phyloP scores from a whole-genome alignment of 2,797 vertebrate species.

The Leptodactylus fallax region DNA sequence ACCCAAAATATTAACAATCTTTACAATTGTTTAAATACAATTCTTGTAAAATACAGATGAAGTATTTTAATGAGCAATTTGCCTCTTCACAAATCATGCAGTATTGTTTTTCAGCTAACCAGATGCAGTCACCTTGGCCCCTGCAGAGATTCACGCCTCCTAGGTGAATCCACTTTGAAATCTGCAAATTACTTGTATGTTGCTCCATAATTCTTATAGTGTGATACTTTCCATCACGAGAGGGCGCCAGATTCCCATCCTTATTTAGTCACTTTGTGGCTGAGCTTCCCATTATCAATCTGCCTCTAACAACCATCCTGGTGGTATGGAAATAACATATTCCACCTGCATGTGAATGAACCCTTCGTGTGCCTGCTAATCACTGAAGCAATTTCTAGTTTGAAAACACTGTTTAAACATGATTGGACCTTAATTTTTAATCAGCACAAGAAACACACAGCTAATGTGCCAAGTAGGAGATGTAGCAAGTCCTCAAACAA shows the following conservation, averaged over 20 bases:
- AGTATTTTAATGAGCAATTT: background rate
- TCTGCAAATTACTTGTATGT: background rate
- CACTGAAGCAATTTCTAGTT: constrained; percentile 60
- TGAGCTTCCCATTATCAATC: background rate
- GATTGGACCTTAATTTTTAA: constrained; percentile 64
- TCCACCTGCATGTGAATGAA: constrained; percentile 63
- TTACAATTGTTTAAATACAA: background rate
- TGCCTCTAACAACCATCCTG: background rate
- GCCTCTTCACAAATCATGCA: background rate
- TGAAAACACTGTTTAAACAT: constrained; percentile 63
- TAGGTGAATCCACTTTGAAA: background rate
- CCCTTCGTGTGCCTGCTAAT: constrained; percentile 57
- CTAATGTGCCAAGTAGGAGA: constrained; percentile 58
- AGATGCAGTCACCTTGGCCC: background rate
- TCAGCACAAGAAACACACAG: constrained; percentile 62
- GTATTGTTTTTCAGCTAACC: background rate
- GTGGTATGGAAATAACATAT: constrained; percentile 38
- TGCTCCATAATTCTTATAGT: background rate
- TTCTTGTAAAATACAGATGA: background rate
- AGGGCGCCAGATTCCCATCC: constrained; percentile 39
- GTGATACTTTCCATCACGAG: constrained; percentile 16
- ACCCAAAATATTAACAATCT: too few relatives aligned
- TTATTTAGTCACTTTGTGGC: background rate
- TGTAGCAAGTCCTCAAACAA: constrained; percentile 50
- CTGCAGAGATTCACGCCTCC: background rate